phyloP scores from a whole-genome alignment of 35 echinoderm and acorn worm genomes.

The Heliocidaris erythrogramma region DNA sequence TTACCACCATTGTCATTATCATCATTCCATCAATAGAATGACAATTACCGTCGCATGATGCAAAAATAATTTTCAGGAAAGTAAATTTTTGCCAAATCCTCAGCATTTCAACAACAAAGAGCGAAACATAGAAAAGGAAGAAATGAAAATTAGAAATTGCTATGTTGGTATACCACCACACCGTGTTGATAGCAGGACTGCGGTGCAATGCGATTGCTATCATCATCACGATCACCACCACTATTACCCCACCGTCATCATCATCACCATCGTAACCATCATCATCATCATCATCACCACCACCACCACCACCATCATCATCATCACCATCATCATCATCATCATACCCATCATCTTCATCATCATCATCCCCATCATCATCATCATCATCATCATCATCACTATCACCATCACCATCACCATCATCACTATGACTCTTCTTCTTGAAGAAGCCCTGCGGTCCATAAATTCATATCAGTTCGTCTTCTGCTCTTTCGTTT shows the following conservation, averaged over 20 bases:
- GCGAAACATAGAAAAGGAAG: too few species aligned
- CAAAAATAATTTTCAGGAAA: not conserved
- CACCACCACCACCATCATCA: not conserved
- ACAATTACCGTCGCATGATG: not conserved
- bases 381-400: not conserved
- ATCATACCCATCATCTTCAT: not conserved
- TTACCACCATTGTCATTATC: not conserved
- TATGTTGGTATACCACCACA: too few species aligned
- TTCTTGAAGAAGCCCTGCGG: not conserved
- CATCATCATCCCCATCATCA: not conserved
- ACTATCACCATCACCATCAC: not conserved
- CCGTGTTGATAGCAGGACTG: too few species aligned
- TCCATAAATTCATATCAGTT: not conserved
- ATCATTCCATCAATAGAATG: not conserved
- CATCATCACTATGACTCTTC: not conserved
- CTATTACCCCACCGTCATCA: too few species aligned
- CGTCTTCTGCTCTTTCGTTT: not conserved
- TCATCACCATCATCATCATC: not conserved
- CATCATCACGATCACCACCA: too few species aligned
- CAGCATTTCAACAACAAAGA: too few species aligned
- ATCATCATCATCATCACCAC: not conserved
- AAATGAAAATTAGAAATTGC: too few species aligned
- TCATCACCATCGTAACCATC: not conserved
- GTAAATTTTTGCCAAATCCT: too few species aligned
- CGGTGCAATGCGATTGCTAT: not conserved